Evolutionary conservation across 2,888 invertebrate species (phyloP).

Genomic region (Orthosia cruda): DNA sequence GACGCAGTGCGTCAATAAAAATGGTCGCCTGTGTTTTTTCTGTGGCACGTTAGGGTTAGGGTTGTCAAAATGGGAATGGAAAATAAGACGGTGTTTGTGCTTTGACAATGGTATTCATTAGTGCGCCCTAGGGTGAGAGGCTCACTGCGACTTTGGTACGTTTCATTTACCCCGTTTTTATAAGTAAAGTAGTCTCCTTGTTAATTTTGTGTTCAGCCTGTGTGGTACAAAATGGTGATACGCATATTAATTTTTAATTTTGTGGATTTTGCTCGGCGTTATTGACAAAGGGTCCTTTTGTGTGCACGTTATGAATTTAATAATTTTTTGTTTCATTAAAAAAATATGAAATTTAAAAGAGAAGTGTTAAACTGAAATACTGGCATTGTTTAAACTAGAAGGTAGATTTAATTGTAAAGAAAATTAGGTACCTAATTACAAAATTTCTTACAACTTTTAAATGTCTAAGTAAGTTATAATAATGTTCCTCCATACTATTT

Average conservation of each 20-base stretch:
- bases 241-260: slow-evolving; percentile 42
- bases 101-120: slow-evolving; percentile 84
- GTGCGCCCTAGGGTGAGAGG: slow-evolving; percentile 71
- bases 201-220: slow-evolving; percentile 42
- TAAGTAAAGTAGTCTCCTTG: slow-evolving; percentile 33
- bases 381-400: neutral
- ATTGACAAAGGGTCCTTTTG: slow-evolving; percentile 46
- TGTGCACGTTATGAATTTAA: slow-evolving; percentile 28
- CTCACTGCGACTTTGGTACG: slow-evolving; percentile 64
- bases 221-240: slow-evolving; percentile 33
- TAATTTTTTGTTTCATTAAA: slow-evolving; percentile 24
- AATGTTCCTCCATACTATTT: too few species aligned
- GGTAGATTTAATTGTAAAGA: neutral
- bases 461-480: too few species aligned
- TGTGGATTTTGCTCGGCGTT: slow-evolving; percentile 46
- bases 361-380: neutral
- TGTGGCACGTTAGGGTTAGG: slow-evolving; percentile 68
- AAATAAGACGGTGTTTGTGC: slow-evolving; percentile 78
- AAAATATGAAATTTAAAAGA: neutral
- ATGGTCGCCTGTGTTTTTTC: slow-evolving; percentile 59
- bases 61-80: slow-evolving; percentile 78
- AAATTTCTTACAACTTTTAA: neutral
- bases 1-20: slow-evolving; percentile 54
- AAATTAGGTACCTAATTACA: neutral
- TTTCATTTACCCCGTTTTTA: slow-evolving; percentile 45